Evolutionary conservation across 2,888 invertebrate species (phyloP), one percentile per base, ranked within the genome.

Genomic region (Hyposoter didymator): DNA sequence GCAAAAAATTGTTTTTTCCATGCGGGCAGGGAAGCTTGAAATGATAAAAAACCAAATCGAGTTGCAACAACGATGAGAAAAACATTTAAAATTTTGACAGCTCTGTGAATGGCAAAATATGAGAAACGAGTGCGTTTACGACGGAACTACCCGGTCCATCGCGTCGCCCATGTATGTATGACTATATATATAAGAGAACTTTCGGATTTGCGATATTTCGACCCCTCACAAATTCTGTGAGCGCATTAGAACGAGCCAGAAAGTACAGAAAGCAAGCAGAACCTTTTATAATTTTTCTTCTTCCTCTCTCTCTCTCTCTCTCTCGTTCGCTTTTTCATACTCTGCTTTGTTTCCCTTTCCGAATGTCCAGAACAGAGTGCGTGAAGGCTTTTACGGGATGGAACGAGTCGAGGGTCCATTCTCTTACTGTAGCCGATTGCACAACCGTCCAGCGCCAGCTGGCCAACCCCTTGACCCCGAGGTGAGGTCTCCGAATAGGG

Each of bases 381-480:
- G 59, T 67, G 45, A 28, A 47, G 79, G 22, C 43, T 67, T 70
- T 79, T 66, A 28, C 78, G 39, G 28, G n/a, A 47, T 47, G n/a
- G 47, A 64, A 64, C 67, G 55, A 62, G 73, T 19, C 66, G 55
- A 76, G 84, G 84, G 82, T 78, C 74, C 72, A 64, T 74, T 69
- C 70, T 45, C 49, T 39, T 35, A 47, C 47, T 49, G 69, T 62
- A 28, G 64, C 72, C 67, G 92, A 92, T 92, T 92, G 92, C 93
- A 93, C 91, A 93, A 93, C 93, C 92, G 93, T 93, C 93, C 92
- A 87, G 90, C 90, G 90, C 91, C 93, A 93, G 93, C 93, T 93
- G 93, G 92, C 92, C 93, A 93, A 93, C 93, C 93, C 93, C 93
- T 93, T 93, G 93, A 93, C 93, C 93, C 87, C 84, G 74, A 62